Conservation (phyloP, 2,888 invertebrate genomes). For the Hesperia comma region DNA sequence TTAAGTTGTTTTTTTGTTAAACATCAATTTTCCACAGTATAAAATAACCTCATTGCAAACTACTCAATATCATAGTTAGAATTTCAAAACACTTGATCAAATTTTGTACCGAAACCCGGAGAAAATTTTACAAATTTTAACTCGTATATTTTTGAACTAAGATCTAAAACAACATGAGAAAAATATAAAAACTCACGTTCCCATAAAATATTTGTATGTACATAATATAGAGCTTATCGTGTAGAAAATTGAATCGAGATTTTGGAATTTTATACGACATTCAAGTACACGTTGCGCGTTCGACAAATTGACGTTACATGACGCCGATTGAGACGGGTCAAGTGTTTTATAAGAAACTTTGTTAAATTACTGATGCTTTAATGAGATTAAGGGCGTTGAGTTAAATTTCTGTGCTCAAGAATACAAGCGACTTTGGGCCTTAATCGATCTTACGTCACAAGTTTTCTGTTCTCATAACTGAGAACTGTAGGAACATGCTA, state of each 20-base stretch:
- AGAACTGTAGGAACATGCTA: no score
- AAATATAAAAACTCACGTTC: constrained; percentile 9
- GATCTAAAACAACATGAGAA: no score
- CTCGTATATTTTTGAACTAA: no score
- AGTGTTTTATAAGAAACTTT: not conserved
- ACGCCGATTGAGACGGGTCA: constrained; percentile 15
- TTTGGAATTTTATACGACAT: constrained; percentile 35
- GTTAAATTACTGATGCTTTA: constrained; percentile 8
- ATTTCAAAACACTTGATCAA: no score
- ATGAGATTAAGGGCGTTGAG: constrained; percentile 12
- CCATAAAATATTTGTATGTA: constrained; percentile 22
- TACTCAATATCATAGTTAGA: no score
- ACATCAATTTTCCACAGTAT: no score
- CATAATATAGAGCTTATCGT: constrained; percentile 28
- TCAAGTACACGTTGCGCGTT: constrained; percentile 33
- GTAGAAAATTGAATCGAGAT: constrained; percentile 36
- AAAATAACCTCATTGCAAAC: no score
- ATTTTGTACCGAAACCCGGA: no score
- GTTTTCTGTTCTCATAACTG: no score
- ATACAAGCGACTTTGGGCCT: not conserved
- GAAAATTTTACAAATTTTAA: no score
- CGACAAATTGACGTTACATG: constrained; percentile 34
- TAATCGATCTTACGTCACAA: no score
- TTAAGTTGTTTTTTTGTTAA: no score
- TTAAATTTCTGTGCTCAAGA: not conserved